Evolutionary conservation across 2,797 vertebrate species (phyloP).

Genomic region (Poecilia velifera): DNA sequence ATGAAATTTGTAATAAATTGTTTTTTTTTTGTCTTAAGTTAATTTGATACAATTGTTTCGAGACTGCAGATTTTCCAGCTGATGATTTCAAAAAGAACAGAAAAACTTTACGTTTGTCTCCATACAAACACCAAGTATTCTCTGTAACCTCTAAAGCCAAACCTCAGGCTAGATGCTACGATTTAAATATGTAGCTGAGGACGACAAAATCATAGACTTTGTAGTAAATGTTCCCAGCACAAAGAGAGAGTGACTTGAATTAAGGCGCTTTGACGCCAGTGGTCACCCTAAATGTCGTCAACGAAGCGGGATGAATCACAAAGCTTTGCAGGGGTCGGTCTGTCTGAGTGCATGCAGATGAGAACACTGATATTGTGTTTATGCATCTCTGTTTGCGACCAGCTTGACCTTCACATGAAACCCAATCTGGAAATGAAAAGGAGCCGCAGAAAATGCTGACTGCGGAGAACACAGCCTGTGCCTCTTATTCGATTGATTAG

Average conservation of each 20-base stretch:
- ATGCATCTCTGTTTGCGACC: slow-evolving; percentile 53
- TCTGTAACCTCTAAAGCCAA: background rate
- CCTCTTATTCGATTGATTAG: slow-evolving; percentile 72
- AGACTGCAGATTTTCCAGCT: background rate
- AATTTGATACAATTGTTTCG: background rate
- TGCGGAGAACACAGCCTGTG: slow-evolving; percentile 42
- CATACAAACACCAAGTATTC: slow-evolving; percentile 12
- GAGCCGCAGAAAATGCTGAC: slow-evolving; percentile 73
- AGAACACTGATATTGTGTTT: slow-evolving; percentile 27
- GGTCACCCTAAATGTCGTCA: slow-evolving; percentile 25
- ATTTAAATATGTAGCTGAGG: slow-evolving; percentile 13
- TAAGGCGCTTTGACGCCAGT: slow-evolving; percentile 15
- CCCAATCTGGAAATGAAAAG: slow-evolving; percentile 74
- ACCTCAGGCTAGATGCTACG: background rate
- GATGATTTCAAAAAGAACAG: background rate
- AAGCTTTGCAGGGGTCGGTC: slow-evolving; percentile 40
- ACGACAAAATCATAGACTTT: slow-evolving; percentile 17
- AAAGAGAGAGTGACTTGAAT: slow-evolving; percentile 30
- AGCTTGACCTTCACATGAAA: slow-evolving; percentile 77
- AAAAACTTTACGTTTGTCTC: background rate
- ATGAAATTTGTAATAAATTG: background rate
- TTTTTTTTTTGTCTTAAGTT: background rate
- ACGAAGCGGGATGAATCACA: slow-evolving; percentile 40
- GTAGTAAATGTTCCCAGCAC: slow-evolving; percentile 20
- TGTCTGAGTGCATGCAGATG: slow-evolving; percentile 31